phyloP scores from a whole-genome alignment of 2,888 invertebrate genomes.

The Nomada ruficornis region DNA sequence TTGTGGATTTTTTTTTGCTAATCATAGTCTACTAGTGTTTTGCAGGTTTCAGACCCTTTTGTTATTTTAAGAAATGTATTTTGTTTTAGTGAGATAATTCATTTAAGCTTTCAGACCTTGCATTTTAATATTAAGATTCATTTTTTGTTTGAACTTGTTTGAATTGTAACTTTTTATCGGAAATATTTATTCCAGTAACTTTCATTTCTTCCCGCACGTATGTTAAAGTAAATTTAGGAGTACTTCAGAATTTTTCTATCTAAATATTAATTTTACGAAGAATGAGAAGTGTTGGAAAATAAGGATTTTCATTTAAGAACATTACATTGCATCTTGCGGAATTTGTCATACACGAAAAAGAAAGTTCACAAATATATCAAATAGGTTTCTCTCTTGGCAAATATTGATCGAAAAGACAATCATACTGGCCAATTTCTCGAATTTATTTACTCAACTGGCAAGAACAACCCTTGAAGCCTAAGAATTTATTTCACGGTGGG shows the following conservation, averaged over 20 bases:
- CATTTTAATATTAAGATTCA: no score
- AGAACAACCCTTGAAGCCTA: neutral
- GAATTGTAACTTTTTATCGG: no score
- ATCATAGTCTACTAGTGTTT: neutral
- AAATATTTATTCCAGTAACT: no score
- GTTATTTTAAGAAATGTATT: no score
- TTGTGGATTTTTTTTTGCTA: neutral
- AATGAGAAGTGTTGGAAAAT: no score
- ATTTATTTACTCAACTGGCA: slow-evolving; percentile 31
- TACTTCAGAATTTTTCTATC: no score
- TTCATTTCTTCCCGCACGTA: no score
- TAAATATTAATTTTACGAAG: no score
- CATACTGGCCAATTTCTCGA: slow-evolving; percentile 11
- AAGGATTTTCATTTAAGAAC: neutral
- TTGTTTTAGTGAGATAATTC: no score
- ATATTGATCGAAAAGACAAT: slow-evolving; percentile 10
- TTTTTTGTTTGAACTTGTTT: no score
- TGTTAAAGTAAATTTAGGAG: no score
- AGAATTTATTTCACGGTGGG: slow-evolving; percentile 19
- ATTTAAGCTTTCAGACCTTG: no score
- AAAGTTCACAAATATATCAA: neutral
- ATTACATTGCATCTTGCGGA: neutral
- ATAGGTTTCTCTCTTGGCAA: neutral
- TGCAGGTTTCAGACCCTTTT: neutral
- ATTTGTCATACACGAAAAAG: neutral